These are phyloP conservation scores for Chrysaora quinquecirrha DNA, from an alignment of 30 jellyfish, hydroid and myxozoan genomes.

Conservation along the genomic window DNA sequence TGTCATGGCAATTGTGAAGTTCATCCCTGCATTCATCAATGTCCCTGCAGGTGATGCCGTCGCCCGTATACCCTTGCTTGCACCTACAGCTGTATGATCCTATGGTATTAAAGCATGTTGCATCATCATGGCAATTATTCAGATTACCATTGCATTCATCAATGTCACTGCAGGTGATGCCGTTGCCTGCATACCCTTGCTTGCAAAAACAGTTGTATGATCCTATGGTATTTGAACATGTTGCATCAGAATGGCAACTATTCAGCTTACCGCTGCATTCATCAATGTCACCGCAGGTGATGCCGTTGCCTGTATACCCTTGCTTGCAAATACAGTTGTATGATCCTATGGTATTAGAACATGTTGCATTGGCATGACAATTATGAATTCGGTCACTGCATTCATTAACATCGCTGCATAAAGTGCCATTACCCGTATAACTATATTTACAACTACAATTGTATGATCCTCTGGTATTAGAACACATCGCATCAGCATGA, in stretches of 20 bases:
- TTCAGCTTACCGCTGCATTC: conserved; percentile 46
- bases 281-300: conserved; percentile 61
- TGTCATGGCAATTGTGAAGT: conserved; percentile 27
- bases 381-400: conserved; percentile 49
- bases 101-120: conserved; percentile 14
- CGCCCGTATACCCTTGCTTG: conserved; percentile 64
- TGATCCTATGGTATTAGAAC: conserved; percentile 65
- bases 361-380: conserved; percentile 78
- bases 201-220: conserved; percentile 55
- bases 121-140: conserved; percentile 42
- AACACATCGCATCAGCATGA: conserved; percentile 15
- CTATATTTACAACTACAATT: conserved; percentile 6
- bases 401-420: conserved; percentile 76
- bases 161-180: conserved; percentile 65
- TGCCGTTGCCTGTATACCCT: conserved; percentile 83
- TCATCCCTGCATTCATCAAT: conserved; percentile 60
- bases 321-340: conserved; percentile 47
- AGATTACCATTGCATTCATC: conserved; percentile 58
- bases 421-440: conserved; percentile 18
- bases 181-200: conserved; percentile 75
- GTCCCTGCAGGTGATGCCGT: conserved; percentile 72
- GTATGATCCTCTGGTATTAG: conserved; percentile 22
- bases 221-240: conserved; percentile 17
- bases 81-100: conserved; percentile 52
- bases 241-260: conserved; percentile 43